A percentile compares a stretch with the other conserved stretches of the same genome.
phyloP scores from a whole-genome alignment of 2,797 vertebrate genomes.

The Girardinus metallicus region DNA sequence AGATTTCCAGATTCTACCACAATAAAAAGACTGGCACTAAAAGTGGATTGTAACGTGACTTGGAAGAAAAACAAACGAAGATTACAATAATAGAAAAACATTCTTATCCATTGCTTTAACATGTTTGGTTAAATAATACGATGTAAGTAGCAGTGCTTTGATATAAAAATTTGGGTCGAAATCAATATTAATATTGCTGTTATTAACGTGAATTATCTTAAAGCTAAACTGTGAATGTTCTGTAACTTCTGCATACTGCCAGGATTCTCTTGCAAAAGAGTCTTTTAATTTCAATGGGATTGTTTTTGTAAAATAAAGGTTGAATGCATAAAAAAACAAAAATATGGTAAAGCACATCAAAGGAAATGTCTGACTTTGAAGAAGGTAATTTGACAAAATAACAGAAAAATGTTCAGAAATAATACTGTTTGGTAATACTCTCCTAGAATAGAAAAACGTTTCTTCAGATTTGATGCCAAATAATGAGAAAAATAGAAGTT shows the following conservation, averaged over 20 bases:
- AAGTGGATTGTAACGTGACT: background rate
- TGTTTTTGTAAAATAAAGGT: too few relatives aligned
- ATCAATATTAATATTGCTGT: background rate
- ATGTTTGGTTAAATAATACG: background rate
- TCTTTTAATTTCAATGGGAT: too few relatives aligned
- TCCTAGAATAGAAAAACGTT: background rate
- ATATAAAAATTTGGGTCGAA: too few relatives aligned
- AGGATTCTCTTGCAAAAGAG: too few relatives aligned
- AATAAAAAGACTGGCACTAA: background rate
- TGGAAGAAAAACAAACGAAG: too few relatives aligned
- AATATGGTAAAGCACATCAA: background rate
- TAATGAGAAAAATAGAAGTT: background rate
- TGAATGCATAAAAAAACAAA: too few relatives aligned
- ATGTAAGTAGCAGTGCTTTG: background rate
- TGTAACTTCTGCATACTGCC: too few relatives aligned
- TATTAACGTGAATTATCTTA: background rate
- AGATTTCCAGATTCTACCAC: background rate
- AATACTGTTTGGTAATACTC: background rate
- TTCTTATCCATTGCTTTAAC: too few relatives aligned
- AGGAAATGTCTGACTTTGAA: background rate
- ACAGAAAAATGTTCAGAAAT: background rate
- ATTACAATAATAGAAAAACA: too few relatives aligned
- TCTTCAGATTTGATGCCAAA: background rate
- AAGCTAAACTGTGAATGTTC: background rate
- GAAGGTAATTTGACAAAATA: background rate